A percentile compares a stretch with the other conserved stretches of the same genome.
phyloP scores from a whole-genome alignment of 1,140 invertebrate genomes.

The Zophobas atratus region DNA sequence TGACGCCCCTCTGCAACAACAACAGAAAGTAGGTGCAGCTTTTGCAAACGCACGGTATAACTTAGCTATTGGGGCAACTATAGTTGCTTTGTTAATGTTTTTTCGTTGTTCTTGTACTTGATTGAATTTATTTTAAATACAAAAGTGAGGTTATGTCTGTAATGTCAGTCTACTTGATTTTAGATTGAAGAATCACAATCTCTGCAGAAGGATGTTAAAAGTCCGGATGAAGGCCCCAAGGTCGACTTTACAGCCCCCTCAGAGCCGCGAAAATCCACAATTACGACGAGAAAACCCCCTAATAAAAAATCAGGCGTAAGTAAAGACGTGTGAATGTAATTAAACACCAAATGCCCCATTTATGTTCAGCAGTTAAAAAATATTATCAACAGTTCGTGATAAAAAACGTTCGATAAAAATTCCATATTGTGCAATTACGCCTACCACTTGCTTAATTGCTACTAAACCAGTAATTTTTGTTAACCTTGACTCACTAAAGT shows the following conservation, averaged over 20 bases:
- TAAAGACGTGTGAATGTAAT: slow-evolving; percentile 47
- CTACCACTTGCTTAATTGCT: no score
- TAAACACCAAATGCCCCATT: not conserved
- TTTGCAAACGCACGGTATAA: not conserved
- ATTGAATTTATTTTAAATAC: not conserved
- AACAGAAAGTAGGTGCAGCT: slow-evolving; percentile 15
- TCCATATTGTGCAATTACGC: no score
- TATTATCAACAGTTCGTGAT: no score
- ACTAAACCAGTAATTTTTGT: no score
- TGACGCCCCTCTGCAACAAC: slow-evolving; percentile 27
- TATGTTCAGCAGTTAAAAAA: not conserved
- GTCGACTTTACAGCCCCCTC: slow-evolving; percentile 65
- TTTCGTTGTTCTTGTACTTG: not conserved
- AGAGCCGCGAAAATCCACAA: slow-evolving; percentile 79
- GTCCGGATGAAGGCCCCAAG: slow-evolving; percentile 63
- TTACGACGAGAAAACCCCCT: slow-evolving; percentile 79
- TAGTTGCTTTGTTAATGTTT: not conserved
- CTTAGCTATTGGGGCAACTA: not conserved
- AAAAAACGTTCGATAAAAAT: no score
- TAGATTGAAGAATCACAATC: slow-evolving; percentile 43
- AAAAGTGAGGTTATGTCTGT: not conserved
- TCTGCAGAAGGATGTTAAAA: slow-evolving; percentile 36
- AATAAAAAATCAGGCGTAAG: slow-evolving; percentile 77
- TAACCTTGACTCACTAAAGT: no score
- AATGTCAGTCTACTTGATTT: not conserved